Base-by-base conservation (phyloP, 2,113 vertebrate genomes). In the Seriola dumerili region DNA sequence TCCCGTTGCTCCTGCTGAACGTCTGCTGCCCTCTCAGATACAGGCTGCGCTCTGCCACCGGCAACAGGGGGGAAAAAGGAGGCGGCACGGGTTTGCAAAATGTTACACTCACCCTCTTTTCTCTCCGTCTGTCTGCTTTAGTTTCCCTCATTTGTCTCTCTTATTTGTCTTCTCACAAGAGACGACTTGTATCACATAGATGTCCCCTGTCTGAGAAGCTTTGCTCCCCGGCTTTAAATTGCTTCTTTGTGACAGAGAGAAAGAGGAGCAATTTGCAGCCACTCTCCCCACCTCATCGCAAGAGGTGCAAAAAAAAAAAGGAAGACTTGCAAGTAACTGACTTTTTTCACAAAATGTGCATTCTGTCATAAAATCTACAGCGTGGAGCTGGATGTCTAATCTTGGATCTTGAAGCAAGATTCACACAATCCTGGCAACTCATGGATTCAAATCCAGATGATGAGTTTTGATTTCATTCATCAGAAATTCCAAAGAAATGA, bases 221-320 rank as follows among this genome's bases (percentile, higher is more conserved):
- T 81, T 52, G 71, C 78, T 81, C 42, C 38, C 38, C 3, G 12
- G 69, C 66, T 58, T 74, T 83, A 88, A 90, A 93, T 88, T 87
- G 83, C 72, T 72, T 78, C 66, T 86, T 61, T 69, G 78, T 86
- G 89, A 91, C 88, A 80, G 78, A 78, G 76, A 91, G 55, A 88
- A 85, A 88, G 17, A 83, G 50, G 48, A 81, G 77, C 80, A 82
- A 82, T 88, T 87, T 85, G 52, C 58, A 71, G 78, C 73, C 76
- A 58, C 57, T 86, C 82, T 90, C 81, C 61, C 65, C 67, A 83
- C 69, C 72, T 82, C 77, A 82, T 80, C 71, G 82, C 58, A 77
- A 52, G 40, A 87, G 38, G 42, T 5, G 14, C 21, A 81, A 84
- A 54, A 54, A 84, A 52, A 54, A 21, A 76, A 74, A 58, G 21